Evolutionary conservation across 2,113 vertebrate genomes (phyloP).

Genomic region (Microtus pennsylvanicus): DNA sequence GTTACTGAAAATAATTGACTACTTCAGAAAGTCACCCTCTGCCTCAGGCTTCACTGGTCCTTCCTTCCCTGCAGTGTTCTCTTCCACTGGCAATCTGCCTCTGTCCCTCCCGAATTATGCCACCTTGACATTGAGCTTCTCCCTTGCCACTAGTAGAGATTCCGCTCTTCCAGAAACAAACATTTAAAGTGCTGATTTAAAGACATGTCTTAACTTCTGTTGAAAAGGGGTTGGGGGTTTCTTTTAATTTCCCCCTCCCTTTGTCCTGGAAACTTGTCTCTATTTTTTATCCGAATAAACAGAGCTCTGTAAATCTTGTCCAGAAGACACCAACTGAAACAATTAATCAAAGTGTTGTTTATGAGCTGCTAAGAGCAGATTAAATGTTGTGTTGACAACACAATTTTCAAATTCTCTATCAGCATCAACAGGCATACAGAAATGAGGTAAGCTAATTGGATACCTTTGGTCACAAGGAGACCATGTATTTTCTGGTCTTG

Average conservation of each 20-base stretch:
- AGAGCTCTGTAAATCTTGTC: conserved; percentile 86
- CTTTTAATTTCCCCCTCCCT: conserved; percentile 35
- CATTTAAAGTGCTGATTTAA: conserved; percentile 77
- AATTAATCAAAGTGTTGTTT: conserved; percentile 90
- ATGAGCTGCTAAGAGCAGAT: conserved; percentile 87
- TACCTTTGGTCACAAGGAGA: conserved; percentile 58
- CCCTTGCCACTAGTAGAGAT: conserved; percentile 74
- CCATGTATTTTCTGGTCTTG: conserved; percentile 54
- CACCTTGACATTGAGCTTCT: neutral
- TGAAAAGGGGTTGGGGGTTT: conserved; percentile 54
- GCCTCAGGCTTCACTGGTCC: neutral
- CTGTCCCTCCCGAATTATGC: conserved; percentile 3
- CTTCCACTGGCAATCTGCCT: neutral
- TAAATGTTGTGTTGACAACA: conserved; percentile 87
- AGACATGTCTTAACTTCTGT: conserved; percentile 75
- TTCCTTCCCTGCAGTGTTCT: neutral
- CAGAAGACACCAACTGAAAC: conserved; percentile 84
- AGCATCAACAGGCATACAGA: conserved; percentile 76
- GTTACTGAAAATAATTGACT: conserved; percentile 63
- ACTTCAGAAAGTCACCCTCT: conserved; percentile 62
- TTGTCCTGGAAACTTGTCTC: conserved; percentile 83
- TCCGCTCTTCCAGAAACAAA: conserved; percentile 49
- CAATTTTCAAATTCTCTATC: conserved; percentile 87
- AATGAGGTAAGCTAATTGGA: conserved; percentile 59
- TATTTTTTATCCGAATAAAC: conserved; percentile 87